These are phyloP conservation scores for Toxostoma redivivum DNA, from an alignment of 2,113 vertebrate genomes.

Conservation along the genomic window DNA sequence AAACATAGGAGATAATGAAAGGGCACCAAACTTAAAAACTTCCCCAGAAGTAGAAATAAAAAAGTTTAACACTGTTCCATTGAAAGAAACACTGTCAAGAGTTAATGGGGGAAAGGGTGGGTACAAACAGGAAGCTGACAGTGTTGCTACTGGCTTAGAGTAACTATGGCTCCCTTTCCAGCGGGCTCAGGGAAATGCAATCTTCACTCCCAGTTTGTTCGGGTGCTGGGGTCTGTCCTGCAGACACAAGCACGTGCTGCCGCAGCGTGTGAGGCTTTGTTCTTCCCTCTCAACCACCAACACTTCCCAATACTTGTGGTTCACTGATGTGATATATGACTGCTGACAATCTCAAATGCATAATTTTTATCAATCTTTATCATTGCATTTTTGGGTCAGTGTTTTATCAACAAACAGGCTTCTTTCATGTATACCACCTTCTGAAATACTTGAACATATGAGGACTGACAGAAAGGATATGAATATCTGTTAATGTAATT, in stretches of 20 bases:
- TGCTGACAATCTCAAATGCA: not conserved
- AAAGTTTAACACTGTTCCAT: not conserved
- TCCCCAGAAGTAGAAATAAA: not conserved
- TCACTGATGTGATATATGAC: not conserved
- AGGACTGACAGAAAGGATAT: not conserved
- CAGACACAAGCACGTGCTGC: not conserved
- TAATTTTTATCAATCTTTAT: not conserved
- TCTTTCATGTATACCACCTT: not conserved
- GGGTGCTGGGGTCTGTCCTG: not conserved
- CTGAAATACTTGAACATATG: not conserved
- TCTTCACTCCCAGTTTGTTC: not conserved
- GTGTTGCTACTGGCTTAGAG: not conserved
- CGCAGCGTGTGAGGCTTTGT: accelerated
- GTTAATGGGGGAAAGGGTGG: not conserved
- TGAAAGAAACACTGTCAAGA: not conserved
- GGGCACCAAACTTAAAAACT: not conserved
- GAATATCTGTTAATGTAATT: not conserved
- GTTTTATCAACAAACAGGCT: not conserved
- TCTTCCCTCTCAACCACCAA: not conserved
- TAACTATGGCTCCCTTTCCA: not conserved
- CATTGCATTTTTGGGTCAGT: not conserved
- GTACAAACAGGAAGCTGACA: not conserved
- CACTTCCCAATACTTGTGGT: no score
- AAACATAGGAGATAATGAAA: not conserved
- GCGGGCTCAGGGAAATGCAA: not conserved